A percentile compares a stretch with the other conserved stretches of the same genome.
phyloP scores from a whole-genome alignment of 2,888 invertebrate species.

The Diabrotica balteata region DNA sequence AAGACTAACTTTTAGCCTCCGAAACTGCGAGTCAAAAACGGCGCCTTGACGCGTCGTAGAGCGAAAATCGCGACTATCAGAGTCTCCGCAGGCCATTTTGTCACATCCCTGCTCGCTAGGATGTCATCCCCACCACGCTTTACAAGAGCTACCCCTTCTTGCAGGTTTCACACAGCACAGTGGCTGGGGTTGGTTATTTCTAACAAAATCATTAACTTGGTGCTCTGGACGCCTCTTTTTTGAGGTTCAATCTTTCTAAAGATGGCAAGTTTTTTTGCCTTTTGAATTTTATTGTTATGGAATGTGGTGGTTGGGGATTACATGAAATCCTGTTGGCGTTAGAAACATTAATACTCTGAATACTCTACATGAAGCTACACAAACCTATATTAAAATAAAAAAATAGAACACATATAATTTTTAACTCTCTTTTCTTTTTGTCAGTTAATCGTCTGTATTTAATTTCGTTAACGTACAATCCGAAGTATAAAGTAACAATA shows the following conservation, averaged over 20 bases:
- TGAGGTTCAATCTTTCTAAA: slow-evolving; percentile 5
- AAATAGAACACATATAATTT: no score
- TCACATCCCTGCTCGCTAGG: slow-evolving; percentile 60
- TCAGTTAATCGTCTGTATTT: no score
- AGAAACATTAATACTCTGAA: no score
- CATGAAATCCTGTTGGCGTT: no score
- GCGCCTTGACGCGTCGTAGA: slow-evolving; percentile 31
- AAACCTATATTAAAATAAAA: no score
- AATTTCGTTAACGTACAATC: no score
- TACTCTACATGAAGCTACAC: no score
- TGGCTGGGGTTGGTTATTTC: slow-evolving; percentile 34
- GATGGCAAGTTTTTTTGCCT: slow-evolving; percentile 7
- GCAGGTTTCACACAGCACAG: slow-evolving; percentile 26
- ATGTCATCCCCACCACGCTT: slow-evolving; percentile 55
- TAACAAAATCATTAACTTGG: slow-evolving; percentile 41
- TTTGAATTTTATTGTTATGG: slow-evolving; percentile 26
- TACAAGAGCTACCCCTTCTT: slow-evolving; percentile 48
- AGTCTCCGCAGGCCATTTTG: slow-evolving; percentile 69
- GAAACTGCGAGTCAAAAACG: slow-evolving; percentile 8
- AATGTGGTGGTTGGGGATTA: slow-evolving; percentile 11
- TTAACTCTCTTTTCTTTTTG: no score
- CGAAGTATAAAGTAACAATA: no score
- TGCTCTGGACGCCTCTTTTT: slow-evolving; percentile 29
- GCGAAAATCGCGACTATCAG: slow-evolving; percentile 53
- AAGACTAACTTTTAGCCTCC: slow-evolving; percentile 9